Base-by-base conservation (phyloP, 35 echinoderm and acorn worm species). In the Diadema setosum region DNA sequence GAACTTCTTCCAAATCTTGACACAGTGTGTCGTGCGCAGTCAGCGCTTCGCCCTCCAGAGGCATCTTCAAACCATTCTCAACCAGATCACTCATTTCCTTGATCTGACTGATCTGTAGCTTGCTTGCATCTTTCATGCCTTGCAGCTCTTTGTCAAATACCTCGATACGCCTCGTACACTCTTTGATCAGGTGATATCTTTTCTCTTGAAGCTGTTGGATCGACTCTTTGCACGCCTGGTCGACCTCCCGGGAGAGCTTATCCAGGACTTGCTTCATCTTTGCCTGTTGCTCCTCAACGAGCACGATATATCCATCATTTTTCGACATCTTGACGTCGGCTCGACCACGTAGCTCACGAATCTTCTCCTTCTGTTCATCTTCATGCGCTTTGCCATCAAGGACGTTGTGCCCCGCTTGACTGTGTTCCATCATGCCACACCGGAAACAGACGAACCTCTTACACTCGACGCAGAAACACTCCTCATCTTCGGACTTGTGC, bases 371-470 rank as follows among this genome's bases (percentile, higher is more conserved):
- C 35, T 78, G 73, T 7, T 78, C 12, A 15, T 78, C 40, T 44
- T 78, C 73, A 44, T 78, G 73, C 37, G 39, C 73, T 41, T 35
- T 44, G 39, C 35, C 73, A n/a, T 78, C 35, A 14, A 78, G 35
- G 21, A 78, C 30, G 33, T 44, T 39, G 40, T 78, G 73, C n/a
- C 40, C 40, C 29, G 33, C 14, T 21, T 78, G 39, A 20, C 27
- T 78, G 36, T 78, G 73, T 7, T 78, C 73, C 40, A 78, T 42
- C 73, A 78, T 44, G 0, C 73, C 35, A 36, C 73, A 78, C 44
- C 73, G 73, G 40, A 78, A 78, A 41, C 73, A 78, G 73, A 78
- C 73, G 44, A 41, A 78, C 40, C 44, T 78, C 40, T 78, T 78
- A 24, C 73, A 78, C 11, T 78, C 73, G 73, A 39, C 35, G 21